Base-by-base conservation (phyloP, 2,888 invertebrate species). In the Kuschelorhynchus macadamiae region DNA sequence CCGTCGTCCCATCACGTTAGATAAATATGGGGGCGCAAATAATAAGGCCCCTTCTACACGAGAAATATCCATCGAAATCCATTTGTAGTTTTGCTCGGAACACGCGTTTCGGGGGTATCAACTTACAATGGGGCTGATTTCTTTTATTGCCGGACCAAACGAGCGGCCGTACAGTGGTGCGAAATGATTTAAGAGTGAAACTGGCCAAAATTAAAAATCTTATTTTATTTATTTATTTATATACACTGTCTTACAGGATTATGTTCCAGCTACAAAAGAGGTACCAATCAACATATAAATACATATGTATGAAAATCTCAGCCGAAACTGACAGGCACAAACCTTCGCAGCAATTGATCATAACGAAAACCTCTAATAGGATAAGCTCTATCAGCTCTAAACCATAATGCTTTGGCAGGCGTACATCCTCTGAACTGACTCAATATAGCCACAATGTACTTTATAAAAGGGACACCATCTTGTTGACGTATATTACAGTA, bases 71-170 rank as follows among this genome's bases (percentile, higher is more conserved):
- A 71, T 68, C 66, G 63, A 72, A 71, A 73, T 73, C 72, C 71
- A 73, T 75, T 73, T 72, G 71, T 74, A 70, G 69, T 74, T 71
- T 72, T 65, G 66, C 67, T 70, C 65, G 50, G 71, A 50, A 67
- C 67, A 67, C 61, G 67, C 67, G 67, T 67, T 67, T 72, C 70
- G 60, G 68, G 66, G 68, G 72, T 76, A 76, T 77, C 76, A 73
- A 60, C 73, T 76, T 76, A 77, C 77, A 78, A 76, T 74, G 68
- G 77, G 76, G 74, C 72, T 74, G 77, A 78, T 68, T 68, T 63
- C 68, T 68, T 68, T 68, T 63, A 68, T 68, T 63, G 68, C 53
- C 55, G 50, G 56, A 21, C 55, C 36, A 36, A 61, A 67, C 49
- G 61, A 59, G 46, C 57, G 33, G n/a, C 11, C n/a, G 12, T 20